phyloP scores from a whole-genome alignment of 2,797 vertebrate genomes.

The Sylvia borin region DNA sequence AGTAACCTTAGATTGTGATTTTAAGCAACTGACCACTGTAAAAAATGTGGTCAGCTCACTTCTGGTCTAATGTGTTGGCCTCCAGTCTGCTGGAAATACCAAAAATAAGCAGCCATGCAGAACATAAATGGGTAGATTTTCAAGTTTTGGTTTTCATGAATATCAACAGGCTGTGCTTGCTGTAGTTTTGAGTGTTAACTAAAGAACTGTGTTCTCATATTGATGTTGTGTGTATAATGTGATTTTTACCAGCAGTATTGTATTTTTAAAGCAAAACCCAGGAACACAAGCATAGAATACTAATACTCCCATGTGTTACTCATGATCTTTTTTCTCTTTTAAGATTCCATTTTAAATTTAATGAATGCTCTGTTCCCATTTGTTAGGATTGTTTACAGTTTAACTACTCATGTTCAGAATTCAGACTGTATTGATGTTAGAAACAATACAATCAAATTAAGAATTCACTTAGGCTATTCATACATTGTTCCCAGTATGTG shows the following conservation, averaged over 20 bases:
- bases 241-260: background rate
- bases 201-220: background rate
- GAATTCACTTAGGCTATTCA: background rate
- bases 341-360: background rate
- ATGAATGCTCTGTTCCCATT: background rate
- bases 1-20: background rate
- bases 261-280: background rate
- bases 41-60: background rate
- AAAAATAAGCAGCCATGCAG: background rate
- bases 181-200: background rate
- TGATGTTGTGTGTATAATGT: background rate
- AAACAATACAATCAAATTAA: background rate
- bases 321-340: background rate
- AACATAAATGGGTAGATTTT: background rate
- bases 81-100: background rate
- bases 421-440: background rate
- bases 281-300: background rate
- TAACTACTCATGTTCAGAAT: background rate
- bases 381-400: background rate
- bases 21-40: background rate
- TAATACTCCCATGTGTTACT: background rate
- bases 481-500: background rate
- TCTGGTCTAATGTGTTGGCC: background rate
- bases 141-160: background rate
- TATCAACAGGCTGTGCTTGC: background rate